phyloP scores from a whole-genome alignment of 2,888 invertebrate species.

The Tipula helvola region DNA sequence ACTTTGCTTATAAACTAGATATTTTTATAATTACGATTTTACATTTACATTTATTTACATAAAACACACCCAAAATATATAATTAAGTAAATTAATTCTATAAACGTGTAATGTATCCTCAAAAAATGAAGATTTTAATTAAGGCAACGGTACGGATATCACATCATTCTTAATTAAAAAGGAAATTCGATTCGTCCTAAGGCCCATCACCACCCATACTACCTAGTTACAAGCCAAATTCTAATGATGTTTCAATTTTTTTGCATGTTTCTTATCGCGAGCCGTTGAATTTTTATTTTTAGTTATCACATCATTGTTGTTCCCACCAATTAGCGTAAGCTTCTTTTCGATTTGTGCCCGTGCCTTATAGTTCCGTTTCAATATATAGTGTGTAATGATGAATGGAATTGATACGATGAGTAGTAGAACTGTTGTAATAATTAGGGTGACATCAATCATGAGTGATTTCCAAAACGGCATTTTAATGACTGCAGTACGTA shows the following conservation, averaged over 20 bases:
- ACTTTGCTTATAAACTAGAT: neutral
- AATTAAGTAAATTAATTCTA: neutral
- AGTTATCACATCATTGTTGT: neutral
- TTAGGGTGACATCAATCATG: slow-evolving; percentile 30
- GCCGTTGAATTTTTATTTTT: neutral
- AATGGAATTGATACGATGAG: slow-evolving; percentile 31
- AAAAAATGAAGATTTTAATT: neutral
- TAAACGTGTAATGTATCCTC: neutral
- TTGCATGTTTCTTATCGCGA: neutral
- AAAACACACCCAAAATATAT: neutral
- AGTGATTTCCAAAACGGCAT: slow-evolving; percentile 29
- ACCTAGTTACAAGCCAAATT: neutral
- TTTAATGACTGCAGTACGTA: slow-evolving; percentile 29
- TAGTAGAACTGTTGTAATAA: slow-evolving; percentile 26
- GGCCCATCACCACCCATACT: neutral
- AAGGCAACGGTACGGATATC: neutral
- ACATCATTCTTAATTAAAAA: neutral
- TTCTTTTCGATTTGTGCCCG: slow-evolving; percentile 5
- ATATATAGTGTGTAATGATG: slow-evolving; percentile 27
- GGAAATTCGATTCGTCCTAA: neutral
- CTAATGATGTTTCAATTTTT: neutral
- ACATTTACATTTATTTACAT: neutral
- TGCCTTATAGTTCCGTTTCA: slow-evolving; percentile 21
- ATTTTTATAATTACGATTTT: neutral
- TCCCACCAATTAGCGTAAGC: neutral